These are phyloP conservation scores for Siderastrea radians DNA, from an alignment of 92 coral and sea anemone species.

Conservation along the genomic window DNA sequence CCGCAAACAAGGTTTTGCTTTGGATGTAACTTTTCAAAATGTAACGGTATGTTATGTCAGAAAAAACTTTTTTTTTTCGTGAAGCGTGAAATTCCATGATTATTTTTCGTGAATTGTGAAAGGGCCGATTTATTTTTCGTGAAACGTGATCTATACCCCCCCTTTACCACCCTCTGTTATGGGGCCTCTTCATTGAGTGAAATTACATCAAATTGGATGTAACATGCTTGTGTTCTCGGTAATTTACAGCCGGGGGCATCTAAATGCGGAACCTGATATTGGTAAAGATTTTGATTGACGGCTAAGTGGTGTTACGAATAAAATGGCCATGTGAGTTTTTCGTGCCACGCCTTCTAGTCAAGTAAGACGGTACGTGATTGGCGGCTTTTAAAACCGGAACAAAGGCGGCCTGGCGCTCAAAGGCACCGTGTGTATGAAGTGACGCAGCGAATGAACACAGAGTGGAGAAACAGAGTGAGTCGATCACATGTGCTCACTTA, in stretches of 20 bases:
- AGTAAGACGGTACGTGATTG: constrained; percentile 72
- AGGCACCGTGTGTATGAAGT: constrained; percentile 50
- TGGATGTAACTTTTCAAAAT: no score
- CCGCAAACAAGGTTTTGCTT: no score
- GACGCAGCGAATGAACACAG: constrained; percentile 47
- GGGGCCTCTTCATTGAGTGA: constrained; percentile 12
- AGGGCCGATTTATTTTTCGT: no score
- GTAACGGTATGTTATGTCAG: no score
- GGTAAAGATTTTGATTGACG: constrained; percentile 84
- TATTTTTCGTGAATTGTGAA: no score
- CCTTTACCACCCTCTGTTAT: no score
- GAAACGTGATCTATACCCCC: constrained; percentile 67
- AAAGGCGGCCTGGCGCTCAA: constrained; percentile 62
- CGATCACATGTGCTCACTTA: constrained; percentile 81
- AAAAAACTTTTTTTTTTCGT: no score
- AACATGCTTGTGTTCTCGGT: constrained; percentile 40
- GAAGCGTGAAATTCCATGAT: no score
- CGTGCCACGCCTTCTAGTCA: constrained; percentile 76
- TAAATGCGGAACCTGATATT: constrained; percentile 38
- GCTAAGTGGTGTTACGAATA: constrained; percentile 77
- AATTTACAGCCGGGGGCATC: constrained; percentile 53
- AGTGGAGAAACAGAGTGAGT: constrained; percentile 37
- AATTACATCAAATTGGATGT: constrained; percentile 43
- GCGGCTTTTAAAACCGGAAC: constrained; percentile 63
- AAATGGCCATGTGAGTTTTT: constrained; percentile 77